Base-by-base conservation (phyloP, 2,113 vertebrate species). In the Thomomys bottae region DNA sequence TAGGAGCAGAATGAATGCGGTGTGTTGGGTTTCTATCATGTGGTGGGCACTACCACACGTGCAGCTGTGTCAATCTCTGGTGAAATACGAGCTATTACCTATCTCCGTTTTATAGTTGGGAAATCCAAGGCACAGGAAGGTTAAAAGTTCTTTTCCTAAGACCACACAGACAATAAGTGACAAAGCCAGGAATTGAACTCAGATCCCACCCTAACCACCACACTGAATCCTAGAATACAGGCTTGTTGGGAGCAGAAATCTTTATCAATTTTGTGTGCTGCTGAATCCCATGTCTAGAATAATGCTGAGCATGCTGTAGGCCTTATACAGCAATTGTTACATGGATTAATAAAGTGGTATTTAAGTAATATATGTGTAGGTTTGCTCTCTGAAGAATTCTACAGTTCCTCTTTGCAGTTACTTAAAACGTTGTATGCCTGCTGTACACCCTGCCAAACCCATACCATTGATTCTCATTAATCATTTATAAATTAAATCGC, bases 261-360 rank as follows among this genome's bases (percentile, higher is more conserved):
- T 80, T 61, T 68, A 68, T 82, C 23, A 64, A 0, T 77, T 83
- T 84, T 20, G 10, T 28, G 91, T 87, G 38, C 57, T 84, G 57
- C 12, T 57, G 6, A 89, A 84, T 63, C 77, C 30, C 5, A 5
- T 36, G 49, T 59, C 49, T 64, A 45, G n/a, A 67, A 77, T 57
- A 87, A 67, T 66, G 18, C 8, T 68, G 61, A 30, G 38, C 3
- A 38, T 5, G 24, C 8, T 28, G 20, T 54, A 67, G 32, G 21
- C 40, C 82, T 91, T 87, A 66, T 54, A 91, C 71, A 94, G 34
- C 17, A 87, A 86, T 23, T 88, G 57, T 54, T 54, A 54, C 78
- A 67, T 89, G n/a, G 66, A 84, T 80, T 32, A 86, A 64, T 68
- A 83, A 90, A 72, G 54, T 21, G 71, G 38, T 34, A 34, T 26